These are phyloP conservation scores for Arge pagana DNA, from an alignment of 2,888 invertebrate species.

Conservation along the genomic window DNA sequence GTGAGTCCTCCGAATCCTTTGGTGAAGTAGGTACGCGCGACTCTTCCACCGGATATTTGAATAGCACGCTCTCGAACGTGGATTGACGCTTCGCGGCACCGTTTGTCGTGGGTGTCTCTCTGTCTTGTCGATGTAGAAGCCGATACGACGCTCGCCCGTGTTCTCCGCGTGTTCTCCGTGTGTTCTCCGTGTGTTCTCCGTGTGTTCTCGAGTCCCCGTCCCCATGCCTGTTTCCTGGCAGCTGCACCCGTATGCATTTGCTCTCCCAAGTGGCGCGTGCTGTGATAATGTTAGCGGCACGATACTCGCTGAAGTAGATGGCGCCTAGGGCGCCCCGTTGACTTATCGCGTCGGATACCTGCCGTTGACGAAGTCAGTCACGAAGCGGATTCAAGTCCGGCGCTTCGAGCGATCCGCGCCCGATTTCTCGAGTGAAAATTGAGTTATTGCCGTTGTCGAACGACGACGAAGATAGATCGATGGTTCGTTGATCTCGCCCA, in stretches of 20 bases:
- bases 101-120: slow-evolving; percentile 22
- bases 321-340: slow-evolving; percentile 21
- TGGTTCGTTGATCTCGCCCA: too few species aligned
- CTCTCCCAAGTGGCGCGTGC: slow-evolving; percentile 19
- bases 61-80: slow-evolving; percentile 11
- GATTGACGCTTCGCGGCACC: slow-evolving; percentile 18
- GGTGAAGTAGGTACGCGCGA: slow-evolving; percentile 17
- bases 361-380: too few species aligned
- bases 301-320: slow-evolving; percentile 15
- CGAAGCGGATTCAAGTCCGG: too few species aligned
- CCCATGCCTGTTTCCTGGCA: too few species aligned
- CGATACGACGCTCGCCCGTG: slow-evolving; percentile 13
- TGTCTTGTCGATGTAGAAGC: slow-evolving; percentile 16
- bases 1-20: slow-evolving; percentile 18
- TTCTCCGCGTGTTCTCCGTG: not conserved
- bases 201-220: not conserved
- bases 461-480: too few species aligned
- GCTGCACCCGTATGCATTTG: slow-evolving; percentile 14
- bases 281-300: slow-evolving; percentile 18
- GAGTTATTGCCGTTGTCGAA: too few species aligned
- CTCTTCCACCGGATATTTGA: slow-evolving; percentile 21
- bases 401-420: too few species aligned
- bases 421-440: too few species aligned
- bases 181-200: not conserved
- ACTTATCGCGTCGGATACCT: slow-evolving; percentile 20